Conservation (phyloP, 2,797 vertebrate genomes). For the Falco naumanni region DNA sequence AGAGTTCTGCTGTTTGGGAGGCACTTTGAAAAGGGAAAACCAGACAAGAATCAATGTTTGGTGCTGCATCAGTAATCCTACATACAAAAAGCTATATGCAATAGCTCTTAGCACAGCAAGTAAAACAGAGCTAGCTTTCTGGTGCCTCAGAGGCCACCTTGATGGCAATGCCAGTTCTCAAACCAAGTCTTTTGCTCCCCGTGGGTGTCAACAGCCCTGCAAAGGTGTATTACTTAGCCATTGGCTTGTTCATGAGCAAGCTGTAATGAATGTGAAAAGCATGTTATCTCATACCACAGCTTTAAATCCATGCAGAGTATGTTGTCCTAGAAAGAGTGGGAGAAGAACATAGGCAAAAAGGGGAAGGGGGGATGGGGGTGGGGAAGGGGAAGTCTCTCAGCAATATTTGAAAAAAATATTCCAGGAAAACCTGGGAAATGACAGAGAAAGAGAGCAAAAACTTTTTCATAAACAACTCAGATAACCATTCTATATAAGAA, state of each 20-base stretch:
- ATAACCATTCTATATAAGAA: not conserved
- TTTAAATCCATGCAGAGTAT: not conserved
- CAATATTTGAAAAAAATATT: not conserved
- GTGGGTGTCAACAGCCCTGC: not conserved
- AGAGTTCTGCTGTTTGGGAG: not conserved
- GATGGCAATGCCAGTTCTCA: not conserved
- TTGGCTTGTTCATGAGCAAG: not conserved
- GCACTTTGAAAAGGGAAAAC: not conserved
- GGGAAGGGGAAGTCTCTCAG: not conserved
- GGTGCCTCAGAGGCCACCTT: not conserved
- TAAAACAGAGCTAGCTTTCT: not conserved
- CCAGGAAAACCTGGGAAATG: not conserved
- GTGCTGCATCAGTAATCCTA: not conserved
- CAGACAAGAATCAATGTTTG: not conserved
- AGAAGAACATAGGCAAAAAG: not conserved
- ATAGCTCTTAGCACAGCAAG: not conserved
- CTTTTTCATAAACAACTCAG: not conserved
- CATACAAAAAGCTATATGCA: not conserved
- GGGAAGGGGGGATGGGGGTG: accelerated
- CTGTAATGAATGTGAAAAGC: not conserved
- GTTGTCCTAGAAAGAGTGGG: not conserved
- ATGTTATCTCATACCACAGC: not conserved
- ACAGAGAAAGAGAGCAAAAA: not conserved
- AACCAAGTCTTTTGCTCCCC: not conserved
- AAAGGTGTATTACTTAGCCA: not conserved